Evolutionary conservation across 2,888 invertebrate species (phyloP).

Genomic region (Ophion ellenae): DNA sequence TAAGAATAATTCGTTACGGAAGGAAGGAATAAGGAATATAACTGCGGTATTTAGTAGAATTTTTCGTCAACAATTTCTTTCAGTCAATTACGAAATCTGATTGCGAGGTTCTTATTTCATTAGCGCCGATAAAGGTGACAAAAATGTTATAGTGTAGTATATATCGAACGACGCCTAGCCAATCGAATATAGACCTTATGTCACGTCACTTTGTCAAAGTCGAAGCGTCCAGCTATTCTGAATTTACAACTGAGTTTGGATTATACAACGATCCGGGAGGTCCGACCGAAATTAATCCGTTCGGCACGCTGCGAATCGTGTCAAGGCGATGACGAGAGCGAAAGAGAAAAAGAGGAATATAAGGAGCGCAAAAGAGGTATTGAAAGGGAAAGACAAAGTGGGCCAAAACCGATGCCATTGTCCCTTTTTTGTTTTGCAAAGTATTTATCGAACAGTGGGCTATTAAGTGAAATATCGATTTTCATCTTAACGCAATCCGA

Average conservation of each 20-base stretch:
- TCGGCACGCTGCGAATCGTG: constrained; percentile 58
- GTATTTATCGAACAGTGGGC: too few relatives aligned
- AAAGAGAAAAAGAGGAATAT: constrained; percentile 24
- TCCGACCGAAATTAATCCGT: constrained; percentile 66
- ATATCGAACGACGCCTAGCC: too few relatives aligned
- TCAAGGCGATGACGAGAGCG: constrained; percentile 61
- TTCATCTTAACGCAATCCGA: constrained; percentile 8
- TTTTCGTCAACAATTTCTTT: too few relatives aligned
- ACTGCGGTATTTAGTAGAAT: too few relatives aligned
- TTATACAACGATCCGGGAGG: constrained; percentile 61
- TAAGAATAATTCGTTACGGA: too few relatives aligned
- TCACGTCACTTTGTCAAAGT: neutral
- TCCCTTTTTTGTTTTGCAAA: too few relatives aligned
- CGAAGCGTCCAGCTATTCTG: constrained; percentile 62
- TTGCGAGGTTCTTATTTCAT: too few relatives aligned
- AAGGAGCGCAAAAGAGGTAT: constrained; percentile 4
- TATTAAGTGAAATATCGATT: neutral
- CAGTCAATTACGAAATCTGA: too few relatives aligned
- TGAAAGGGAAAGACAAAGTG: neutral
- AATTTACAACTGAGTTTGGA: constrained; percentile 70
- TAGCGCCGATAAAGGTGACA: too few relatives aligned
- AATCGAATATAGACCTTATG: neutral
- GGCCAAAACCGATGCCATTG: neutral
- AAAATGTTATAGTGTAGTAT: too few relatives aligned
- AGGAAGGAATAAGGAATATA: too few relatives aligned